phyloP scores from a whole-genome alignment of 2,888 invertebrate species.

The Pachymerium ferrugineum region DNA sequence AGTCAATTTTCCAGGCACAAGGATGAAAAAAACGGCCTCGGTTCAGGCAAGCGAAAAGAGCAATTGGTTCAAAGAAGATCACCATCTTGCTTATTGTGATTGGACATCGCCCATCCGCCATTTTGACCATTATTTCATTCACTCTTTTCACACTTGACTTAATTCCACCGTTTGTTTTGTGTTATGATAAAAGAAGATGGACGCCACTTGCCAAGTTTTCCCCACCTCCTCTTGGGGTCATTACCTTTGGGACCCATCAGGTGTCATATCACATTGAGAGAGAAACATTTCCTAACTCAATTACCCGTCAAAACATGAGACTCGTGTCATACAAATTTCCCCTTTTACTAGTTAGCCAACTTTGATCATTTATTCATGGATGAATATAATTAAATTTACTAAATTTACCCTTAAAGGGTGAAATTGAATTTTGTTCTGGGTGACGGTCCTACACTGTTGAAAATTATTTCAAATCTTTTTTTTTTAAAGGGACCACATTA shows the following conservation, averaged over 20 bases:
- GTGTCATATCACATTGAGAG: not conserved
- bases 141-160: not conserved
- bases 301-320: not conserved
- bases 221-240: not conserved
- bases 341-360: too few species aligned
- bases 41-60: not conserved
- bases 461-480: too few species aligned
- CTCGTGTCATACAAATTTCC: not conserved
- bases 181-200: not conserved
- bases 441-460: too few species aligned
- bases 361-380: too few species aligned
- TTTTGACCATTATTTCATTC: not conserved
- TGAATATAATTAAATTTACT: too few species aligned
- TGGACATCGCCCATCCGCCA: not conserved
- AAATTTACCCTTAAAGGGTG: too few species aligned
- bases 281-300: slow-evolving; percentile 8
- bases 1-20: not conserved
- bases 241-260: not conserved
- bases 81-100: not conserved
- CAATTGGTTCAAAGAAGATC: not conserved
- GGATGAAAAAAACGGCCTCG: not conserved
- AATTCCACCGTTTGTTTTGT: not conserved
- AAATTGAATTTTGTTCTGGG: too few species aligned
- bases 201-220: not conserved
- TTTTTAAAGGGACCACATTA: too few species aligned